phyloP scores from a whole-genome alignment of 2,113 vertebrate genomes.

The Eira barbara region DNA sequence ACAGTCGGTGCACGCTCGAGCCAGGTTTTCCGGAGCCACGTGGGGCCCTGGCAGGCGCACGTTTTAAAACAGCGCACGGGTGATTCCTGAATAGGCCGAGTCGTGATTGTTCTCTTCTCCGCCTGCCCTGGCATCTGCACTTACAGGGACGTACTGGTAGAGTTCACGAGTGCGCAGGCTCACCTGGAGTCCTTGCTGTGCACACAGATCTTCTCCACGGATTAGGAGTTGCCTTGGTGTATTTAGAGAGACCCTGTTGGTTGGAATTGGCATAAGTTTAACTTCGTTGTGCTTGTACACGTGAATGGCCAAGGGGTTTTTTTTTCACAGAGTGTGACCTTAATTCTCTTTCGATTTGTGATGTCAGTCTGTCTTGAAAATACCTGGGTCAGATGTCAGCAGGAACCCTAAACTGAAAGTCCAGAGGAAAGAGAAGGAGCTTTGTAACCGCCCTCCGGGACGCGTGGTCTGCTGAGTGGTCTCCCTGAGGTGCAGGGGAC shows the following conservation, averaged over 20 bases:
- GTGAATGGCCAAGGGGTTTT: not conserved
- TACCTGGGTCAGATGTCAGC: not conserved
- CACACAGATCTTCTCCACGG: not conserved
- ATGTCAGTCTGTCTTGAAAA: not conserved
- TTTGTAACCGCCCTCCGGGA: not conserved
- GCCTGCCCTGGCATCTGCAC: fast-evolving
- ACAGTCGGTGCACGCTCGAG: not conserved
- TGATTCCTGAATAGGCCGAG: not conserved
- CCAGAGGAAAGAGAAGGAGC: not conserved
- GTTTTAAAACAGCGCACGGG: not conserved
- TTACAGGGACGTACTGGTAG: not conserved
- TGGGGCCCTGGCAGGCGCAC: not conserved
- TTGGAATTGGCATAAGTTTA: not conserved
- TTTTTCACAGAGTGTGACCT: not conserved
- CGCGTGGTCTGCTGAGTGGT: not conserved
- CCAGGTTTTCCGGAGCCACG: not conserved
- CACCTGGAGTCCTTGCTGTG: not conserved
- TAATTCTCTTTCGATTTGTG: not conserved
- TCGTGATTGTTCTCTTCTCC: not conserved
- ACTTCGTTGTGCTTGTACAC: not conserved
- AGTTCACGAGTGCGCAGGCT: not conserved
- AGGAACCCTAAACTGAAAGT: not conserved
- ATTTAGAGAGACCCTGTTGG: not conserved
- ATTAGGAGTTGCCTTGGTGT: not conserved
- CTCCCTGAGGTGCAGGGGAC: not conserved